Evolutionary conservation across 2,797 vertebrate species (phyloP), one percentile per base, ranked within the genome.

Genomic region (Brachyalestes nurse): DNA sequence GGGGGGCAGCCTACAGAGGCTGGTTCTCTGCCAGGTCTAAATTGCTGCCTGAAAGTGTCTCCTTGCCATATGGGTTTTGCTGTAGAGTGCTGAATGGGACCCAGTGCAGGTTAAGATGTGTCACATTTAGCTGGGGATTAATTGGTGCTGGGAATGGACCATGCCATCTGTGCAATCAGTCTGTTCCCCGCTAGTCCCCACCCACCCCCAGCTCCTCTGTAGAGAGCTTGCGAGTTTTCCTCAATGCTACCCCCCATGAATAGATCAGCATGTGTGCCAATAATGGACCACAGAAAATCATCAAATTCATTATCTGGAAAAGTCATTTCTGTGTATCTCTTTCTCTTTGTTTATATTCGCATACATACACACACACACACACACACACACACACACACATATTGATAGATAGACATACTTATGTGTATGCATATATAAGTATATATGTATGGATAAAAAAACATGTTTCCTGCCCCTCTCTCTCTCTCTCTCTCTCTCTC

Each of bases 101-200:
- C 92, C 91, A 94, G 94, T 82, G 86, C 92, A 95, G 96, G 96
- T 97, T 96, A 97, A 95, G 94, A 95, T 95, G 93, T 96, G 96
- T 94, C 96, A 94, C 82, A 93, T 94, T 91, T 96, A 96, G 96
- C 96, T 95, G 93, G 94, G 93, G 95, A 95, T 96, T 97, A 96
- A 97, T 96, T 97, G 95, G 96, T 95, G 93, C 84, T 91, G 90
- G 91, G 92, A 95, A 94, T 94, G 93, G 92, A 92, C 91, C 88
- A 53, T 85, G 88, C 88, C 88, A 90, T 88, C 89, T 90, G 88
- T 84, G 87, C 87, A 80, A 85, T 88, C 80, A 88, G 81, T 86
- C 86, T 88, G 87, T 85, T 88, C 85, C 71, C 42, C 72, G 69
- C 78, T 80, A 84, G 9, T 79, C 82, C 74, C 67, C 64, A 71